Conservation (phyloP, 2,113 vertebrate species). For the Tenebrosternarchus preto region DNA sequence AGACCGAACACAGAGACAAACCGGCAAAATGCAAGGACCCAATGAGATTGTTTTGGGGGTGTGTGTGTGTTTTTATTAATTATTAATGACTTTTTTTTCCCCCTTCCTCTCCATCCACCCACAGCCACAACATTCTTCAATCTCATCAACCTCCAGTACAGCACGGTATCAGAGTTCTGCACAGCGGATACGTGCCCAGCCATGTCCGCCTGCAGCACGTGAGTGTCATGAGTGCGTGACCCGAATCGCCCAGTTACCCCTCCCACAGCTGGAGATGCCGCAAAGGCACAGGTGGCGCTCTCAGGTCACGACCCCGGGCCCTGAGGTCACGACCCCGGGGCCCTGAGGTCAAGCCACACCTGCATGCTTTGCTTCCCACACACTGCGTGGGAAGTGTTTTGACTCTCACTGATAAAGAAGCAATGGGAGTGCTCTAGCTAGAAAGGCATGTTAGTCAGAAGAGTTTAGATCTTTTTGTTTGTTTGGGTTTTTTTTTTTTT, state of each 20-base stretch:
- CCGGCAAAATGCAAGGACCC: not conserved
- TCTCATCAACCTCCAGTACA: constrained; percentile 99
- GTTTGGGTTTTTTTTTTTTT: too few relatives aligned
- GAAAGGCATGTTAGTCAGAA: not conserved
- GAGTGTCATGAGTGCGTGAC: too few relatives aligned
- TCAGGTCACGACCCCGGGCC: not conserved
- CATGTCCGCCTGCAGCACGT: constrained; percentile 98
- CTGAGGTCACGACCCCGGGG: not conserved
- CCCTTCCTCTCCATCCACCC: too few relatives aligned
- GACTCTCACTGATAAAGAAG: not conserved
- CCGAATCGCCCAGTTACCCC: constrained; percentile 45
- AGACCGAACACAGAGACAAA: too few relatives aligned
- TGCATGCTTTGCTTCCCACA: not conserved
- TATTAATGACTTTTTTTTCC: constrained; percentile 43
- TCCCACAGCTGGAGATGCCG: constrained; percentile 2
- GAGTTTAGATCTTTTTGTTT: not conserved
- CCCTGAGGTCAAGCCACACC: constrained; percentile 8
- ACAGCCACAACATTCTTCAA: constrained; percentile 99
- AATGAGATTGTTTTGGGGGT: too few relatives aligned
- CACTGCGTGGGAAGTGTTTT: constrained; percentile 18
- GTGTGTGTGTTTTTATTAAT: too few relatives aligned
- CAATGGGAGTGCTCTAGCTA: not conserved
- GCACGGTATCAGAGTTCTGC: constrained; percentile 99
- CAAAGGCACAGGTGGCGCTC: not conserved
- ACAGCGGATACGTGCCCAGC: constrained; percentile 95